Evolutionary conservation across 2,797 vertebrate species (phyloP).

Genomic region (Chaetophractus vellerosus): DNA sequence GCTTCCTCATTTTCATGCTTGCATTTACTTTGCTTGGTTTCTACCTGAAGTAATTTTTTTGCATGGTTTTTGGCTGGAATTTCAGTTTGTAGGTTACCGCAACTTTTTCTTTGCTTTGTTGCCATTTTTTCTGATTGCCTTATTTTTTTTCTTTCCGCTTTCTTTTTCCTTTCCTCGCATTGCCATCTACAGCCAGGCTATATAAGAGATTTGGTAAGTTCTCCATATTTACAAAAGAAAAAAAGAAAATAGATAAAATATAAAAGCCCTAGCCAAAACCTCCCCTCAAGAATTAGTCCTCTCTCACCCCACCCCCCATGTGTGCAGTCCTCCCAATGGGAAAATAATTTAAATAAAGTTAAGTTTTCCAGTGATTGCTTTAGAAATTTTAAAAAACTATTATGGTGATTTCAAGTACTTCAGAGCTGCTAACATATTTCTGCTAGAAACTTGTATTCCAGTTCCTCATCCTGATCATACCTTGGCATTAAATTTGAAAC

Average conservation of each 20-base stretch:
- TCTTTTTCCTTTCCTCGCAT: conserved; percentile 90
- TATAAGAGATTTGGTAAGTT: conserved; percentile 99
- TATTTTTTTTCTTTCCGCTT: conserved; percentile 88
- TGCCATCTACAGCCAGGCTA: conserved; percentile 97
- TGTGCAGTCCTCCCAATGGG: conserved; percentile 69
- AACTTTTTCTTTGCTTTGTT: conserved; percentile 90
- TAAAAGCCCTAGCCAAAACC: not conserved
- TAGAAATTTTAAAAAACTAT: conserved; percentile 25
- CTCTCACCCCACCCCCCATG: not conserved
- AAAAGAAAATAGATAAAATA: not conserved
- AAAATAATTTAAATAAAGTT: conserved; percentile 68
- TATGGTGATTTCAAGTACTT: conserved; percentile 57
- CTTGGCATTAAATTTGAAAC: conserved; percentile 29
- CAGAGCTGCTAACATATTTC: conserved; percentile 54
- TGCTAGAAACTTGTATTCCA: conserved; percentile 64
- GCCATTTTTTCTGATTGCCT: conserved; percentile 92
- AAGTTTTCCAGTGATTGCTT: conserved; percentile 56
- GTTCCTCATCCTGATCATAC: conserved; percentile 37
- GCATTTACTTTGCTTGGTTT: conserved; percentile 86
- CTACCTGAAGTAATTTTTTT: conserved; percentile 82
- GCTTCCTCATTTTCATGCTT: conserved; percentile 80
- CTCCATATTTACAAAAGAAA: conserved; percentile 79
- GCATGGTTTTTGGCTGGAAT: conserved; percentile 88
- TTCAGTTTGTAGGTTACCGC: conserved; percentile 88
- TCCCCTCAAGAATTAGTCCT: not conserved